Evolutionary conservation across 2,113 vertebrate species (phyloP), one percentile per base, ranked within the genome.

Genomic region (Oceanites oceanicus): DNA sequence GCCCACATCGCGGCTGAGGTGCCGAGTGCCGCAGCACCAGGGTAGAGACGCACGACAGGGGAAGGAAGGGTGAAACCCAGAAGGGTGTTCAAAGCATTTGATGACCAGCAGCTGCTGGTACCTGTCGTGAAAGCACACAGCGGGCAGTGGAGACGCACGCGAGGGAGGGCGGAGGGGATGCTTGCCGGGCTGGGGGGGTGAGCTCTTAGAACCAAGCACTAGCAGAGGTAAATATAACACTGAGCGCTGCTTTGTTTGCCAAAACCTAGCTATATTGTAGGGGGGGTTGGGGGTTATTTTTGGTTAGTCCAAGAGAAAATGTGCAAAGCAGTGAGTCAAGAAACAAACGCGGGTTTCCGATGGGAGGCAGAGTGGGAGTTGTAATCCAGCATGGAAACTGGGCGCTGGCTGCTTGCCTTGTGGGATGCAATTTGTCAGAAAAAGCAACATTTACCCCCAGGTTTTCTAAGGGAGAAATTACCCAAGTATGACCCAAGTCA

Each of bases 111-210:
- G 34, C 34, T 25, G 50, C 13, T 11, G 55, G 27, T n/a, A 42
- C 30, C 27, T 9, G 8, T 4, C 0, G 5, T 10, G n/a, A 38
- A 19, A 82, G 15, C 6, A 11, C 32, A 14, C 0, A 1, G 30
- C 29, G 10, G 29, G 42, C 29, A 49, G 47, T 1, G 15, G 23
- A 10, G 36, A 56, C 1, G 34, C 1, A 1, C 0, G 21, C 2
- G 3, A 27, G 27, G 45, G 32, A 36, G 21, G 9, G 52, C 3
- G 10, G 34, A 52, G 36, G 9, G 7, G 20, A 49, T 15, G 25
- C 3, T 29, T 32, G 32, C 9, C 4, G 3, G 30, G 49, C 34
- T 38, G 19, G 9, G 22, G 3, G 19, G 21, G 21, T 4, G 18
- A 72, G 30, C 26, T 72, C 47, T 13, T 25, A 15, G 47, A 30